Evolutionary conservation across 2,888 invertebrate genomes (phyloP).

Genomic region (Uloborus plumipes): DNA sequence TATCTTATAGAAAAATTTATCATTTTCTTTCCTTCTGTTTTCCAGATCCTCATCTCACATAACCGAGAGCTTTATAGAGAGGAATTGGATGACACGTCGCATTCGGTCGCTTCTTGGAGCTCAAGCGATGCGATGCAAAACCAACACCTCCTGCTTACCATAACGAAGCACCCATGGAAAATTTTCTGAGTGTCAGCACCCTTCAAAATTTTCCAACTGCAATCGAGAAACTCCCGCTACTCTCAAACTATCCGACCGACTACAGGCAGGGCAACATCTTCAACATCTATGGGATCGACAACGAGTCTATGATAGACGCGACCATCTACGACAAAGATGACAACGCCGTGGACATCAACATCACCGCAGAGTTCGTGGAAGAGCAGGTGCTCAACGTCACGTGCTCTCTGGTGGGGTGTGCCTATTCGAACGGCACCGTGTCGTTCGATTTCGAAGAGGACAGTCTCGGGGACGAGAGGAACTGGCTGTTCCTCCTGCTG

Average conservation of each 20-base stretch:
- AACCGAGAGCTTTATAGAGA: too few species aligned
- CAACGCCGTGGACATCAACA: constrained; percentile 43
- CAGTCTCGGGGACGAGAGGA: constrained; percentile 72
- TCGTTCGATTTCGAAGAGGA: background rate
- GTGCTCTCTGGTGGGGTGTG: constrained; percentile 13
- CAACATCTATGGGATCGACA: constrained; percentile 19
- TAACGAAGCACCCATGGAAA: background rate
- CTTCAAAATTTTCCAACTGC: background rate
- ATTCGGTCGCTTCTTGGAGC: background rate
- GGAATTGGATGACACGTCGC: too few species aligned
- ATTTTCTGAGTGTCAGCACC: background rate
- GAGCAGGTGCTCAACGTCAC: constrained; percentile 8
- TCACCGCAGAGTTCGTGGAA: constrained; percentile 31
- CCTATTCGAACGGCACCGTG: constrained; percentile 2
- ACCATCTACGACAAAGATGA: constrained; percentile 17
- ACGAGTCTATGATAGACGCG: constrained; percentile 28
- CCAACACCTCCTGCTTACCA: background rate
- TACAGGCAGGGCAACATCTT: background rate
- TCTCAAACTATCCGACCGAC: background rate
- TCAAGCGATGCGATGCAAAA: background rate
- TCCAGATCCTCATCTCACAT: too few species aligned
- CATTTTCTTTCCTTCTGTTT: too few species aligned
- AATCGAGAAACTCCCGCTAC: background rate
- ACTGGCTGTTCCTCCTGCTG: constrained; percentile 88
- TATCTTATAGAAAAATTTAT: too few species aligned